Conservation (phyloP, 1,140 invertebrate species). For the Bombus consobrinus region DNA sequence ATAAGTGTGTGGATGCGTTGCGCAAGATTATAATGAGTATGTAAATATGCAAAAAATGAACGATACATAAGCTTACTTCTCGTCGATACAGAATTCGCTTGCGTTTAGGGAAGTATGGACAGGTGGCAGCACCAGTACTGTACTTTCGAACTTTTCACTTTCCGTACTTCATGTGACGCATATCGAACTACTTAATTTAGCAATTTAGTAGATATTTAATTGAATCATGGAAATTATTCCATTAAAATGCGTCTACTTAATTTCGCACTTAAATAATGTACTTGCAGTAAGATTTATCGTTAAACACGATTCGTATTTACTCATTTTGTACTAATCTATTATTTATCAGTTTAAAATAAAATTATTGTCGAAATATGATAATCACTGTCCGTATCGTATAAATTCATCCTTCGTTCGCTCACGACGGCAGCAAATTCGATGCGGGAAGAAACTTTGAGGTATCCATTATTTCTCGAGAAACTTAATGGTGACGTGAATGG, state of each 20-base stretch:
- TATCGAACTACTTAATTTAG: conserved; percentile 26
- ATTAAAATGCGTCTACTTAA: neutral
- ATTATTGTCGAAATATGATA: neutral
- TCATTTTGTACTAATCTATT: neutral
- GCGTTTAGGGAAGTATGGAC: neutral
- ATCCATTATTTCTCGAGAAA: neutral
- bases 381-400: neutral
- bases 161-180: no score
- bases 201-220: neutral
- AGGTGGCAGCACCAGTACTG: conserved; percentile 34
- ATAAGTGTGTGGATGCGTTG: neutral
- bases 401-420: neutral
- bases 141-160: neutral
- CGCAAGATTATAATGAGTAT: no score
- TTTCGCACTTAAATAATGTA: neutral
- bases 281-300: neutral
- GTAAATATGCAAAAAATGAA: neutral
- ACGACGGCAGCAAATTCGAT: neutral
- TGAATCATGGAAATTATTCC: neutral
- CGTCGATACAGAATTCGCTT: conserved; percentile 19
- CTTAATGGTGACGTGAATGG: conserved; percentile 9
- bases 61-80: neutral
- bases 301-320: neutral
- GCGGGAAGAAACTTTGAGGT: no score
- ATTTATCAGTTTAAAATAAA: conserved; percentile 21